These are phyloP conservation scores for Yponomeuta plumbellus DNA, from an alignment of 2,888 invertebrate genomes.

Conservation along the genomic window DNA sequence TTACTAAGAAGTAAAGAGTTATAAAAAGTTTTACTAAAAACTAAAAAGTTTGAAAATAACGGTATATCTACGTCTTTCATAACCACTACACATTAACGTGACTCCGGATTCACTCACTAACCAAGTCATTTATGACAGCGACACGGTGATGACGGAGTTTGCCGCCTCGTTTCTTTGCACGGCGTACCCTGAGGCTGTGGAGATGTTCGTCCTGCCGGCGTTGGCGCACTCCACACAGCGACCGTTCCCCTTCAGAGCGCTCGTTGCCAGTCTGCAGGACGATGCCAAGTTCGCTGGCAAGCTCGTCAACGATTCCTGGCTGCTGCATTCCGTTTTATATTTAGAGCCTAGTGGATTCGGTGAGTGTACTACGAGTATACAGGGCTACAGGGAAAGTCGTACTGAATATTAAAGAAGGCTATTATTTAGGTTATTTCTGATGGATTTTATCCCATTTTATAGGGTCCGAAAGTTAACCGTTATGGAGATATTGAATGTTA, in stretches of 20 bases:
- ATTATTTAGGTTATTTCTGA: no score
- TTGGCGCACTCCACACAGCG: constrained; percentile 61
- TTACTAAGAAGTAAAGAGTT: no score
- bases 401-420: no score
- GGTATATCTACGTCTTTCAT: no score
- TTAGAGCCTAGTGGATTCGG: constrained; percentile 81
- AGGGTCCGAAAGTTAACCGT: no score
- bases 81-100: no score
- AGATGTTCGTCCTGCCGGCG: constrained; percentile 82
- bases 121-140: constrained; percentile 36
- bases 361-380: constrained; percentile 53
- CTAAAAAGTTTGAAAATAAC: no score
- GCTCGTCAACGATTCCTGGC: constrained; percentile 75
- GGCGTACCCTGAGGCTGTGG: constrained; percentile 80
- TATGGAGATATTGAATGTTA: no score
- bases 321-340: constrained; percentile 81
- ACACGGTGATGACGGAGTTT: constrained; percentile 72
- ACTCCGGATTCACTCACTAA: no score
- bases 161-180: constrained; percentile 81
- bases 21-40: no score
- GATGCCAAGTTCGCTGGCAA: constrained; percentile 57
- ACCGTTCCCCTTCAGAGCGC: constrained; percentile 71
- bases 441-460: no score
- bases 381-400: no score
- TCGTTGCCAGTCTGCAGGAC: constrained; percentile 62